Evolutionary conservation across 1,140 invertebrate species (phyloP), one percentile per base, ranked within the genome.

Genomic region (Temnothorax longispinosus): DNA sequence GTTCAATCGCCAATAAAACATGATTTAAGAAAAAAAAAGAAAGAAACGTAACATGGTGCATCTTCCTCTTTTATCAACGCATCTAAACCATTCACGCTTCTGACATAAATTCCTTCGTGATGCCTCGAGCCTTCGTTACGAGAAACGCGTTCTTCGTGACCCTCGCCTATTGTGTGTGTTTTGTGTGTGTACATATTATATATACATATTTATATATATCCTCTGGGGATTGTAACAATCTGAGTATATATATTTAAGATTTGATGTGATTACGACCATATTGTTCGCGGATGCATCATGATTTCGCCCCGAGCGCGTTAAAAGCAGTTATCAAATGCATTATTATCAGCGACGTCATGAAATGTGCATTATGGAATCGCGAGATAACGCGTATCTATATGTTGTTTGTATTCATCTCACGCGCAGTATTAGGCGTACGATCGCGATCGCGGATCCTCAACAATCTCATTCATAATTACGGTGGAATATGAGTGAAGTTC

Each of bases 101-200:
- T 71, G 38, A 71, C 64, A 69, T 8, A 81, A 71, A 52, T 72
- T 81, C 38, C 58, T 81, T 41, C 47, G 35, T 80, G 69, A 80
- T 35, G 47, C 32, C 77, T 54, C 21, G 35, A 67, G 27, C 15
- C 32, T 67, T 65, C 32, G 18, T 64, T 54, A n/a, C 11, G 32
- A 80, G 35, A 71, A 81, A 8, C 21, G 47, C 77, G 21, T 69
- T 13, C 13, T 47, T 78, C 27, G 15, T 35, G 7, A n/a, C 2
- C 41, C 15, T n/a, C 27, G 10, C 7, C 11, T 27, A 27, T 78
- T 47, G 21, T 27, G 18, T 21, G 15, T 64, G 18, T 62, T 27
- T 0, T 27, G 27, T 60, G 21, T 60, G 21, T 27, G 21, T 27
- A 21, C 21, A 60, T 60, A 27, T 27, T 27, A 56, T 60, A 60